Evolutionary conservation across 2,797 vertebrate species (phyloP).

Genomic region (Streptopelia turtur): DNA sequence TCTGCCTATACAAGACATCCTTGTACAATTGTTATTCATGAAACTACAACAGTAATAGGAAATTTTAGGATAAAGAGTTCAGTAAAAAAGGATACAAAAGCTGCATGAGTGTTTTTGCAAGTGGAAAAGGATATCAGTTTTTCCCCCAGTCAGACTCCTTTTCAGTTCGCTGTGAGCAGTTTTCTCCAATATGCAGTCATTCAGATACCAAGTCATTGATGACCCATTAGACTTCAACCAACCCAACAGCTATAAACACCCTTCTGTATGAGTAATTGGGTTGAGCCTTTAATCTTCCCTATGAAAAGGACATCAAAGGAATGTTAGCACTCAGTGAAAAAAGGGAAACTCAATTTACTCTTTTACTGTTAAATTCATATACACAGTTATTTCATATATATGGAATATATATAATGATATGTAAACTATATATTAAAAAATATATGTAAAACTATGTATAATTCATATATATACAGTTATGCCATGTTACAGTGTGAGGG

Average conservation of each 20-base stretch:
- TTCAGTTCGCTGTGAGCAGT: background rate
- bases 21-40: background rate
- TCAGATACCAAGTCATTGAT: background rate
- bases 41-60: background rate
- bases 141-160: slow-evolving; percentile 27
- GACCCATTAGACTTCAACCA: slow-evolving; percentile 41
- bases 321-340: slow-evolving; percentile 21
- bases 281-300: slow-evolving; percentile 53
- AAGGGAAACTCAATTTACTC: background rate
- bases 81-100: background rate
- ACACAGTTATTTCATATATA: background rate
- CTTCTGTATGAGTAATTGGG: slow-evolving; percentile 36
- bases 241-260: slow-evolving; percentile 52
- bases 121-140: slow-evolving; percentile 24
- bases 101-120: slow-evolving; percentile 27
- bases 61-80: background rate
- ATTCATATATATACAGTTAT: background rate
- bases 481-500: background rate
- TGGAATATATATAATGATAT: background rate
- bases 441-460: background rate
- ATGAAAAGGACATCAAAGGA: slow-evolving; percentile 50
- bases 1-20: background rate
- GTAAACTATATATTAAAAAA: background rate
- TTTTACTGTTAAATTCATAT: slow-evolving; percentile 22
- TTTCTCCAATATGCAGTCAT: background rate